Percentiles rank a stretch among this genome's conserved stretches.
These are phyloP conservation scores for Acanthochromis polyacanthus DNA, from an alignment of 2,113 vertebrate genomes.

Conservation along the genomic window DNA sequence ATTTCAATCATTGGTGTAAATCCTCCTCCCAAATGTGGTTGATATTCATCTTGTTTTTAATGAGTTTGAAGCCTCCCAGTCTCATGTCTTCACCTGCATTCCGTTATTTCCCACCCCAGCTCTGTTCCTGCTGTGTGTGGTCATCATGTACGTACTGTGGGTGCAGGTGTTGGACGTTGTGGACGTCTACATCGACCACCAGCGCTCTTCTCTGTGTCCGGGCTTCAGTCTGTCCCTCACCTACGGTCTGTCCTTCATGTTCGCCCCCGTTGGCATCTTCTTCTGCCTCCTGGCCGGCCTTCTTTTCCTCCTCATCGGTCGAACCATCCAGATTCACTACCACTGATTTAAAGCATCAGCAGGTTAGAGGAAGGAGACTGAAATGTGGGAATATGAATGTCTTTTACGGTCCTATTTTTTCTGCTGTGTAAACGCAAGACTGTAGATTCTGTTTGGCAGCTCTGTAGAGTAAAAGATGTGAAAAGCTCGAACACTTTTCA, in stretches of 20 bases:
- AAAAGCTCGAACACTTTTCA: slow-evolving; percentile 10
- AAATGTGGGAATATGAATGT: neutral
- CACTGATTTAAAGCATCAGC: slow-evolving; percentile 52
- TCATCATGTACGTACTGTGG: slow-evolving; percentile 95
- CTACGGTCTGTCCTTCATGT: slow-evolving; percentile 95
- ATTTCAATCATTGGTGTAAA: too few relatives aligned
- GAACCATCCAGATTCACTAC: slow-evolving; percentile 83
- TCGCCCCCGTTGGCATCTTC: slow-evolving; percentile 92
- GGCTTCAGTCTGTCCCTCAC: slow-evolving; percentile 85
- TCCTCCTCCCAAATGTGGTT: too few relatives aligned
- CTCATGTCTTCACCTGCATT: slow-evolving; percentile 51
- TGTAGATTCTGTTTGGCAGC: slow-evolving; percentile 11
- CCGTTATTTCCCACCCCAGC: too few relatives aligned
- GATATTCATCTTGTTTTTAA: neutral
- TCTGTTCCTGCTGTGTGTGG: slow-evolving; percentile 90
- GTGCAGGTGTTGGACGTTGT: slow-evolving; percentile 91
- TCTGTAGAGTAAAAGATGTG: slow-evolving; percentile 22
- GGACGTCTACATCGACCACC: slow-evolving; percentile 82
- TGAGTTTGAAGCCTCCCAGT: too few relatives aligned
- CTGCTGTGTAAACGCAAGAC: slow-evolving; percentile 12
- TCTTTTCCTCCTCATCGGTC: slow-evolving; percentile 92
- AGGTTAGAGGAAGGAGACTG: neutral
- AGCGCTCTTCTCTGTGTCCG: slow-evolving; percentile 78
- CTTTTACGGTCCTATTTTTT: neutral
- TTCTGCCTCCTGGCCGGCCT: slow-evolving; percentile 93